These are phyloP conservation scores for Forficula auricularia DNA, from an alignment of 1,140 invertebrate genomes.

Conservation along the genomic window DNA sequence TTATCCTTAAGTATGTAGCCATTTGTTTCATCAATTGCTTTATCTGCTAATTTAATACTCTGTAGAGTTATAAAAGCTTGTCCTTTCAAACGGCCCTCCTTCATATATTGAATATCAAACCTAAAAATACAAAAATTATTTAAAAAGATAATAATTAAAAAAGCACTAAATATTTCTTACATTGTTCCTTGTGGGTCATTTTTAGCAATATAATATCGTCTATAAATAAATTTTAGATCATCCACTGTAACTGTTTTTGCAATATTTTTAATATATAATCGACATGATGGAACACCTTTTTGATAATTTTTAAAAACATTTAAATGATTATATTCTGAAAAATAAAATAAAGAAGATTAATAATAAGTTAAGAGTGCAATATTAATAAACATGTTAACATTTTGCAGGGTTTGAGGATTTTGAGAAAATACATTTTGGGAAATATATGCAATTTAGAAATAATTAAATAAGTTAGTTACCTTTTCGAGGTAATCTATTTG, in stretches of 20 bases:
- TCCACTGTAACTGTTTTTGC: conserved; percentile 55
- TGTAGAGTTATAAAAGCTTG: conserved; percentile 82
- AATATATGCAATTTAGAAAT: too few species aligned
- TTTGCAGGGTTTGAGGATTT: too few species aligned
- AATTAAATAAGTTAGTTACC: too few species aligned
- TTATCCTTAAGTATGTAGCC: conserved; percentile 74
- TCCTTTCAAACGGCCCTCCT: conserved; percentile 88
- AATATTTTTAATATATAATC: conserved; percentile 86
- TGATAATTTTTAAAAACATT: conserved; percentile 78
- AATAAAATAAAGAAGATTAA: conserved; percentile 12
- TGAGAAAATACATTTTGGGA: too few species aligned
- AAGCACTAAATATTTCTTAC: conserved; percentile 21
- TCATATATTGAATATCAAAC: conserved; percentile 80
- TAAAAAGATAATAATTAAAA: conserved; percentile 9
- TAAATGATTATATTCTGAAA: conserved; percentile 51
- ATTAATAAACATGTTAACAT: too few species aligned
- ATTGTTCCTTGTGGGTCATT: conserved; percentile 31
- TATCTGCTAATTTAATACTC: conserved; percentile 45
- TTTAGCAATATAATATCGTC: conserved; percentile 38
- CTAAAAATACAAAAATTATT: conserved; percentile 22
- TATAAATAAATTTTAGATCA: conserved; percentile 67
- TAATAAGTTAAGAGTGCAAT: not conserved
- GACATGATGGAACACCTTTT: conserved; percentile 56
- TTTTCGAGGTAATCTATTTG: conserved; percentile 3
- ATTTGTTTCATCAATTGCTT: conserved; percentile 70